Evolutionary conservation across 2,797 vertebrate species (phyloP).

Genomic region (Mormyrops attenuatus): DNA sequence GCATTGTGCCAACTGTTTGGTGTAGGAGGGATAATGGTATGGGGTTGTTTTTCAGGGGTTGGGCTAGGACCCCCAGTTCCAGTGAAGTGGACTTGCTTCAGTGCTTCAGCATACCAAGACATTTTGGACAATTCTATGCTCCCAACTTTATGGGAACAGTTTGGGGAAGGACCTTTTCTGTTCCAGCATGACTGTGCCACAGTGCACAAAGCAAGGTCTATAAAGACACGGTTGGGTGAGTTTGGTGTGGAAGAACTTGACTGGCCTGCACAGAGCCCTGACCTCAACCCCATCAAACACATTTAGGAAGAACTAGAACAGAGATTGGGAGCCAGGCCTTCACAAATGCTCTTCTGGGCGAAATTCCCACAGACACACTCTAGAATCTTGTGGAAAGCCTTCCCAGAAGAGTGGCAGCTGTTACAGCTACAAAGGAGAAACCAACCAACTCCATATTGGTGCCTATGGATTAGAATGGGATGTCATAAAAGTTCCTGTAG

Average conservation of each 20-base stretch:
- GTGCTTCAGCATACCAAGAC: background rate
- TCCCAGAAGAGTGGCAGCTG: background rate
- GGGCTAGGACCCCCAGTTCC: background rate
- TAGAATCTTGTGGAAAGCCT: background rate
- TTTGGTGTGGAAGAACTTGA: background rate
- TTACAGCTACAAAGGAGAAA: background rate
- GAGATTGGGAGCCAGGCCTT: background rate
- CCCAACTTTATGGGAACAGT: background rate
- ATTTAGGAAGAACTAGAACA: background rate
- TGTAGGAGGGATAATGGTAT: background rate
- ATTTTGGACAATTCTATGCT: background rate
- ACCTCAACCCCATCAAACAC: background rate
- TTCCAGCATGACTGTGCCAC: background rate
- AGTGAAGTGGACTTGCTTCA: background rate
- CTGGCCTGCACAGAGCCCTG: background rate
- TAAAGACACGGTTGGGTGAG: background rate
- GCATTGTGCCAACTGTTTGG: background rate
- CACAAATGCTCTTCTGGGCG: background rate
- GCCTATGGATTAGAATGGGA: background rate
- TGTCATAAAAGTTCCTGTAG: background rate
- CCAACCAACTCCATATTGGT: background rate
- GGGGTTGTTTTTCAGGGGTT: background rate
- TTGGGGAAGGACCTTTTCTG: background rate
- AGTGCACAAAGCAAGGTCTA: background rate
- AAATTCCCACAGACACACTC: background rate